phyloP scores from a whole-genome alignment of 1,140 invertebrate genomes.

The Heterodera schachtii region DNA sequence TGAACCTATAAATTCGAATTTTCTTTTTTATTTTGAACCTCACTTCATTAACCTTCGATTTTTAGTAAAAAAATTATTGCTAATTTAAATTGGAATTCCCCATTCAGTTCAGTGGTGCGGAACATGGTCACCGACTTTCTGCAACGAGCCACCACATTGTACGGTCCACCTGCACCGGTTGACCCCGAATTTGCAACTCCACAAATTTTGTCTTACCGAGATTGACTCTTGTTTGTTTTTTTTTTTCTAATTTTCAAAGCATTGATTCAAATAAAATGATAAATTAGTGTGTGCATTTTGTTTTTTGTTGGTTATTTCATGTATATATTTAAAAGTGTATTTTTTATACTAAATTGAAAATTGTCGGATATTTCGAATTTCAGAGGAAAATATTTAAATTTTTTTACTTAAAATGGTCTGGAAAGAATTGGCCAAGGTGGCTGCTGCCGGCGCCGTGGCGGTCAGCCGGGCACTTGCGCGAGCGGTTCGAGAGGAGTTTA shows the following conservation, averaged over 20 bases:
- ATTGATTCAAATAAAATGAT: neutral
- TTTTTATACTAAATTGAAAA: neutral
- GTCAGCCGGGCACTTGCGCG: slow-evolving; percentile 40
- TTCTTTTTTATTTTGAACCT: no score
- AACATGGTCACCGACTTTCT: neutral
- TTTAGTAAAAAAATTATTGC: no score
- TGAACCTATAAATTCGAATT: no score
- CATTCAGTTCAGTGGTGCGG: neutral
- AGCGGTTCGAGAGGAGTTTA: slow-evolving; percentile 42
- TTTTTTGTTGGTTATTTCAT: neutral
- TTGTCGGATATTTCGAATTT: no score
- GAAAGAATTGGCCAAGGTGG: slow-evolving; percentile 38
- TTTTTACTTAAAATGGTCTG: slow-evolving; percentile 35
- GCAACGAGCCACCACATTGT: neutral
- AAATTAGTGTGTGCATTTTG: neutral
- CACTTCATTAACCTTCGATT: no score
- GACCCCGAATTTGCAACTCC: neutral
- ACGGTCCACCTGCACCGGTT: neutral
- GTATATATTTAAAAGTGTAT: neutral
- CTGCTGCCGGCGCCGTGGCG: slow-evolving; percentile 41
- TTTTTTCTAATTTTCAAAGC: neutral
- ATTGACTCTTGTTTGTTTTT: neutral
- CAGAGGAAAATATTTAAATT: no score
- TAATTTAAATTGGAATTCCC: no score
- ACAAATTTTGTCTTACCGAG: neutral